Conservation (phyloP, 37 sponge, comb jelly and placozoan genomes). For the Hormiphora californensis region DNA sequence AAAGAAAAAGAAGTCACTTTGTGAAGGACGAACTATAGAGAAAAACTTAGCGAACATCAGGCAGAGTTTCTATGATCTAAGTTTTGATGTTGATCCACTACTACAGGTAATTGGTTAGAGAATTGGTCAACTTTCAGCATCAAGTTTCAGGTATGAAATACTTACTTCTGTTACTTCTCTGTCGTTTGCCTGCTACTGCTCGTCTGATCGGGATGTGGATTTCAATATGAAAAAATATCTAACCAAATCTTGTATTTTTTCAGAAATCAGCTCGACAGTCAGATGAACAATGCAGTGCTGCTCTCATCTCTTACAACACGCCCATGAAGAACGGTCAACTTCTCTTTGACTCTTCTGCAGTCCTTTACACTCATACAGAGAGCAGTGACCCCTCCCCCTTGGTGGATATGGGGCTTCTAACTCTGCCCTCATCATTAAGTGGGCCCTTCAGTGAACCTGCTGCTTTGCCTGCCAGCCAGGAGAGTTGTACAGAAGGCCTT, state of each 20-base stretch:
- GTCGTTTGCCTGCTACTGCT: too few relatives aligned
- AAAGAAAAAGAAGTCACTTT: conserved; percentile 8
- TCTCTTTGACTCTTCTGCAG: conserved; percentile 18
- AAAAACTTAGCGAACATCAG: conserved; percentile 22
- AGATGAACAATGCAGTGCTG: not conserved
- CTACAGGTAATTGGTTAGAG: conserved; percentile 17
- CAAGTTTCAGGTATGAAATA: too few relatives aligned
- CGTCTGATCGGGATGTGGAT: too few relatives aligned
- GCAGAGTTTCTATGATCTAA: not conserved
- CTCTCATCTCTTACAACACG: not conserved
- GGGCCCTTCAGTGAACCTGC: conserved; percentile 13
- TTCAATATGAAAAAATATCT: too few relatives aligned
- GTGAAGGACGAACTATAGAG: conserved; percentile 23
- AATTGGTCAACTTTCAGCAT: too few relatives aligned
- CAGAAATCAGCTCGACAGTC: conserved; percentile 25
- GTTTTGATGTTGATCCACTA: conserved; percentile 25
- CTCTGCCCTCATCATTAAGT: not conserved
- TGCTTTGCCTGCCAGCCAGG: not conserved
- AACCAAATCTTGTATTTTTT: not conserved
- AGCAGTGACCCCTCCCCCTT: not conserved
- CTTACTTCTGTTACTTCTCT: too few relatives aligned
- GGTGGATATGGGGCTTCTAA: not conserved
- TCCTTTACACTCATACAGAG: not conserved
- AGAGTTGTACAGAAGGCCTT: not conserved
- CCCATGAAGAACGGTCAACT: not conserved